phyloP scores from a whole-genome alignment of 2,888 invertebrate species.

The Athripsodes cinereus region DNA sequence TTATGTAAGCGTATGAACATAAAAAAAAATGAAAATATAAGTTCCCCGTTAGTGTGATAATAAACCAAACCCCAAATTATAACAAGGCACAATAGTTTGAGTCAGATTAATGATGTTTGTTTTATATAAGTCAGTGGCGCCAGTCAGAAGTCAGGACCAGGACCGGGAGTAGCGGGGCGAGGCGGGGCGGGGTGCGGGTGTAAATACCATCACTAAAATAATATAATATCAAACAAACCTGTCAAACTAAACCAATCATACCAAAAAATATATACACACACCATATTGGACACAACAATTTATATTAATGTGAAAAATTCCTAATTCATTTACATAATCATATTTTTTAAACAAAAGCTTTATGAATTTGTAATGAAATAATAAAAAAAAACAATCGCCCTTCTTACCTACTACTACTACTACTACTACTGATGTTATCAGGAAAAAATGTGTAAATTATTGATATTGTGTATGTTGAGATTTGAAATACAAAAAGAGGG shows the following conservation, averaged over 20 bases:
- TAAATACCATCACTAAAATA: conserved; percentile 9
- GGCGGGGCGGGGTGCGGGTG: conserved; percentile 4
- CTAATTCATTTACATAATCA: too few relatives aligned
- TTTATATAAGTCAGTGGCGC: conserved; percentile 24
- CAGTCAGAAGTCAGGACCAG: conserved; percentile 4
- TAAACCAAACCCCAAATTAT: conserved; percentile 13
- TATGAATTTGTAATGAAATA: not conserved
- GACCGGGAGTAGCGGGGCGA: not conserved
- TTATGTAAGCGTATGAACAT: too few relatives aligned
- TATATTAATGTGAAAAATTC: not conserved
- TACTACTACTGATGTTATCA: not conserved
- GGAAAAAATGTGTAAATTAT: not conserved
- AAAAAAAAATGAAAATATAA: too few relatives aligned
- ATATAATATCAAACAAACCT: too few relatives aligned
- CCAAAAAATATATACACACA: conserved; percentile 3
- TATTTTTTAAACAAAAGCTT: conserved; percentile 1
- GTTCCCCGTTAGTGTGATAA: not conserved
- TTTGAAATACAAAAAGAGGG: not conserved
- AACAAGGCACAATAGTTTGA: conserved; percentile 16
- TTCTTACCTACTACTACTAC: too few relatives aligned
- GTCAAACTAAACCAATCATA: conserved; percentile 22
- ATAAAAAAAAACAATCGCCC: not conserved
- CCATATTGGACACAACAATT: not conserved
- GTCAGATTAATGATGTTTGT: conserved; percentile 25
- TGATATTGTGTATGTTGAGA: not conserved